A percentile compares a stretch with the other conserved stretches of the same genome.
Evolutionary conservation across 1,140 invertebrate genomes (phyloP).

Genomic region (Reticulitermes speratus): DNA sequence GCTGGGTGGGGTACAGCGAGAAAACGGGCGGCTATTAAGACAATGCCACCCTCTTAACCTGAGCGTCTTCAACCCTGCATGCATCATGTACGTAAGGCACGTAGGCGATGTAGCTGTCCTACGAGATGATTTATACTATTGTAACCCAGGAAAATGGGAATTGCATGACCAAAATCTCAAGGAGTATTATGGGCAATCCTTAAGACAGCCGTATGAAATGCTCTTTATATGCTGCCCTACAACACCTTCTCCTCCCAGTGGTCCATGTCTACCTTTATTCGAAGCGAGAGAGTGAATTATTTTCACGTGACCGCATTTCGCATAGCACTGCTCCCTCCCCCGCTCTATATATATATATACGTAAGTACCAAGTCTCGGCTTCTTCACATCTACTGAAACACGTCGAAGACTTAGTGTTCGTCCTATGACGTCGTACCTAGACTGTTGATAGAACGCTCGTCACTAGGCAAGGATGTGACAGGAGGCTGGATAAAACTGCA

Average conservation of each 20-base stretch:
- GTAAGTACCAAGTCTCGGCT: background rate
- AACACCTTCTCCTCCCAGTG: background rate
- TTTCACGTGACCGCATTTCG: background rate
- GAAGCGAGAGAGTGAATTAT: background rate
- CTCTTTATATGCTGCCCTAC: slow-evolving; percentile 10
- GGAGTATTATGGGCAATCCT: slow-evolving; percentile 21
- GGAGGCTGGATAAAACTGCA: too few relatives aligned
- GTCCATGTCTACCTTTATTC: background rate
- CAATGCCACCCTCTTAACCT: slow-evolving; percentile 26
- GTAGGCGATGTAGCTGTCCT: slow-evolving; percentile 21
- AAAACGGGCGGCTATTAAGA: slow-evolving; percentile 24
- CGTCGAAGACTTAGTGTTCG: background rate
- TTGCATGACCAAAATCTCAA: slow-evolving; percentile 33
- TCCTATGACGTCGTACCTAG: too few relatives aligned
- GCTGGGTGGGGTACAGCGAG: background rate
- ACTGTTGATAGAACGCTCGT: too few relatives aligned
- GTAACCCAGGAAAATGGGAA: slow-evolving; percentile 34
- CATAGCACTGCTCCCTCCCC: background rate
- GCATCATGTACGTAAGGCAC: slow-evolving; percentile 28
- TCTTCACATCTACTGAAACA: background rate
- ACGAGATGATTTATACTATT: slow-evolving; percentile 31
- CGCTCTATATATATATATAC: background rate
- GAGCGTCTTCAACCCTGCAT: slow-evolving; percentile 10
- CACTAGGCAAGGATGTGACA: too few relatives aligned
- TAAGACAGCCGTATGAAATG: slow-evolving; percentile 18